Base-by-base conservation (phyloP, 2,888 invertebrate species). In the Pristionchus mayeri region DNA sequence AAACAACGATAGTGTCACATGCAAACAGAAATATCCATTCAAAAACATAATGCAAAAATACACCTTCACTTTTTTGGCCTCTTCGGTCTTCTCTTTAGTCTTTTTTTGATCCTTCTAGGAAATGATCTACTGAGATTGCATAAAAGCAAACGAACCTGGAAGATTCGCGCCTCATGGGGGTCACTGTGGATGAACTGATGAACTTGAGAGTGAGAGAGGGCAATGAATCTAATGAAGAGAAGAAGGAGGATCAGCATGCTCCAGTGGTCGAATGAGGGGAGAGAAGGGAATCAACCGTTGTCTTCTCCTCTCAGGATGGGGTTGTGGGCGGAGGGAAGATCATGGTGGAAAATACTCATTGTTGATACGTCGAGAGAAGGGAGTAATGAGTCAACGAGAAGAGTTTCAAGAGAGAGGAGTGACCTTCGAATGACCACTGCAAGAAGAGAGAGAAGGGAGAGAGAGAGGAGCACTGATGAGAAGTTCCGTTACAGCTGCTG, bases 181-280 rank as follows among this genome's bases (percentile, higher is more conserved):
- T 48, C 75, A 24, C 27, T 75, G 18, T 75, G 75, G 48, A 48
- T 75, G 75, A 75, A 75, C 27, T 75, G 75, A 48, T 75, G 75
- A 27, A 75, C 75, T 24, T 44, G 16, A 75, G 24, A n/a, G 16
- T 27, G 24, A 7, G 44, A 75, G 27, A 75, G 11, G 13, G 13
- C 44, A 34, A 75, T 9, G 24, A 48, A 48, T 16, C 44, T n/a
- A 24, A 71, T 40, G 3, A 75, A 18, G 27, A 75, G 27, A 44
- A 21, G 27, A 24, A n/a, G 9, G 9, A 44, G 24, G 7, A 75
- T n/a, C n/a, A n/a, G n/a, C 75, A 48, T 44, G 3, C 44, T 44
- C 13, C 34, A 6, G n/a, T 24, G 40, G 34, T 13, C 3, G 67
- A 67, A 24, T 67, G 67, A 34, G 37, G 7, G 16, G 40, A 21